Conservation (phyloP, 2,113 vertebrate species). For the Calidris pygmaea region DNA sequence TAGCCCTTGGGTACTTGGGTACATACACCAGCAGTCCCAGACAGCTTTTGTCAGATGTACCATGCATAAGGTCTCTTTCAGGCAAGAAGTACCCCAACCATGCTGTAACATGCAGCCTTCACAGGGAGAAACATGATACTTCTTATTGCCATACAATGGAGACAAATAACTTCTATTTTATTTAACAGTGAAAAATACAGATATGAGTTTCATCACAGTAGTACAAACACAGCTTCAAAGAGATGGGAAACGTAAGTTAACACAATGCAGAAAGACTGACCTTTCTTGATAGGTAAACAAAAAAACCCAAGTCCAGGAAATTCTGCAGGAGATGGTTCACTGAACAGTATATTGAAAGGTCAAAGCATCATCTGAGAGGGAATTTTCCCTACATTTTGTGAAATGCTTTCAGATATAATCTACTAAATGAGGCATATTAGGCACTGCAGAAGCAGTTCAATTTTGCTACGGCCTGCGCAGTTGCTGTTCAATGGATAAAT, state of each 20-base stretch:
- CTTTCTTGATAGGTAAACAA: not conserved
- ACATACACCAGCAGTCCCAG: fast-evolving
- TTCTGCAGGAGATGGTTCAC: not conserved
- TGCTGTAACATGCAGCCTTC: not conserved
- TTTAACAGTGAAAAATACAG: not conserved
- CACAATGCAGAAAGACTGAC: not conserved
- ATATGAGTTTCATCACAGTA: not conserved
- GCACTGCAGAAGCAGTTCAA: not conserved
- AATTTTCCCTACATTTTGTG: not conserved
- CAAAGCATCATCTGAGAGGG: not conserved
- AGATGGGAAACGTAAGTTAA: not conserved
- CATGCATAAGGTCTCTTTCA: not conserved
- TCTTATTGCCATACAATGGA: not conserved
- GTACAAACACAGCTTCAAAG: not conserved
- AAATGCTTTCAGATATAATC: not conserved
- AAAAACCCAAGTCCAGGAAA: not conserved
- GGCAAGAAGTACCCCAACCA: not conserved
- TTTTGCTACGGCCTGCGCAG: not conserved
- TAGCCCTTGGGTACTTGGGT: not conserved
- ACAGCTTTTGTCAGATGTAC: not conserved
- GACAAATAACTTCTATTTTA: not conserved
- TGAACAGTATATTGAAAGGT: not conserved
- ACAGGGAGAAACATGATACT: not conserved
- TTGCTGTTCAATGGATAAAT: not conserved
- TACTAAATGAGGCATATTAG: not conserved